phyloP scores from a whole-genome alignment of 2,888 invertebrate genomes.

The Gnatocerus cornutus region DNA sequence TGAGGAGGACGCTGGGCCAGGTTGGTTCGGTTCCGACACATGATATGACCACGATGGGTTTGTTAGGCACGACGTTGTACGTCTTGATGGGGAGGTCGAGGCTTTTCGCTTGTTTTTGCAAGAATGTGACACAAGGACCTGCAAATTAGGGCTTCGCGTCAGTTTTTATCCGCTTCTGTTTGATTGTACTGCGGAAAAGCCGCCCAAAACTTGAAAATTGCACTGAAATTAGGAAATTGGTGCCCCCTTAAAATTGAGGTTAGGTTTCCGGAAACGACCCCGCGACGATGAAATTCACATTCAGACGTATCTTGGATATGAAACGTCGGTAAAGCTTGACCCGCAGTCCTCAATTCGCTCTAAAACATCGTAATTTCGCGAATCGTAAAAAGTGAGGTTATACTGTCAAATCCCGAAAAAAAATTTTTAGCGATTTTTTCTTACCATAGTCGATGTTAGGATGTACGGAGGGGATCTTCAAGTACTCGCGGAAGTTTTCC shows the following conservation, averaged over 20 bases:
- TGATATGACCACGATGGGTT: slow-evolving; percentile 88
- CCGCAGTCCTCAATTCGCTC: no score
- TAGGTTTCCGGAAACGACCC: background rate
- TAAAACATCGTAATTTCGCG: no score
- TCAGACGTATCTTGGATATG: no score
- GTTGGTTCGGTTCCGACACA: slow-evolving; percentile 85
- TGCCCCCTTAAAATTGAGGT: slow-evolving; percentile 3
- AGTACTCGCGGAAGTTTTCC: slow-evolving; percentile 87
- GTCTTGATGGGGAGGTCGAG: slow-evolving; percentile 80
- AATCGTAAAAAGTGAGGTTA: background rate
- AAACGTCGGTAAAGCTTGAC: no score
- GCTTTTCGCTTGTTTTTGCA: slow-evolving; percentile 81
- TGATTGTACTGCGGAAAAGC: no score
- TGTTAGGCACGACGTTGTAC: slow-evolving; percentile 76
- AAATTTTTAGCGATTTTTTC: no score
- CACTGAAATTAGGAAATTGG: background rate
- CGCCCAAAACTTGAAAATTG: background rate
- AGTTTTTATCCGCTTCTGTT: no score
- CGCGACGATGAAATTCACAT: no score
- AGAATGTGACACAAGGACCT: slow-evolving; percentile 86
- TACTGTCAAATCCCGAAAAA: background rate
- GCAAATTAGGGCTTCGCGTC: slow-evolving; percentile 66
- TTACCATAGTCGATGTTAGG: slow-evolving; percentile 90
- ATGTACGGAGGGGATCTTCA: slow-evolving; percentile 90
- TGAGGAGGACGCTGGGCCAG: slow-evolving; percentile 84